Percentiles rank a stretch among this genome's conserved stretches.
Conservation (phyloP, 2,113 vertebrate species). For the Coracopsis vasa region DNA sequence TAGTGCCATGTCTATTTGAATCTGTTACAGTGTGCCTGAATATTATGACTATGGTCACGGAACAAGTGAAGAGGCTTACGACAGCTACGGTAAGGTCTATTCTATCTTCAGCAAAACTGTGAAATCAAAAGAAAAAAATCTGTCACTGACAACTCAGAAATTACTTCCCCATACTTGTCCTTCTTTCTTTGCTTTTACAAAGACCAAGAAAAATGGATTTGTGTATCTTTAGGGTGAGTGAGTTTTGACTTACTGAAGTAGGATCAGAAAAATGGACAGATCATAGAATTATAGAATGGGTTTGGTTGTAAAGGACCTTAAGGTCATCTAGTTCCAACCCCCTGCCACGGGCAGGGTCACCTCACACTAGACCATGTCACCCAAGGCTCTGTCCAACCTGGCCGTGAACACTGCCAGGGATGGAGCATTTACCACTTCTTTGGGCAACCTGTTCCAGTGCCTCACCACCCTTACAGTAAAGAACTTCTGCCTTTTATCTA, state of each 20-base stretch:
- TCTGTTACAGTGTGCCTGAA: conserved; percentile 88
- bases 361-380: neutral
- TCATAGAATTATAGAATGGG: neutral
- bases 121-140: conserved; percentile 53
- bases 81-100: conserved; percentile 90
- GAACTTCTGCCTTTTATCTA: neutral
- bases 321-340: neutral
- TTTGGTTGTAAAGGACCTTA: neutral
- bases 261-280: conserved; percentile 39
- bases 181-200: neutral
- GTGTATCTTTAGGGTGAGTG: conserved; percentile 40
- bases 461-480: neutral
- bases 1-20: conserved; percentile 63
- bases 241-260: conserved; percentile 15
- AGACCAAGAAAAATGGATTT: conserved; percentile 51
- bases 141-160: conserved; percentile 55
- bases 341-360: neutral
- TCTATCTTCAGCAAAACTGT: conserved; percentile 22
- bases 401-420: neutral
- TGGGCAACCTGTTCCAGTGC: neutral
- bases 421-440: neutral
- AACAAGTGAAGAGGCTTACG: conserved; percentile 89
- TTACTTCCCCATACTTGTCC: conserved; percentile 18
- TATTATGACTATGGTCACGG: conserved; percentile 94
- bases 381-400: neutral